These are phyloP conservation scores for Lamprologus ornatipinnis DNA, from an alignment of 2,113 vertebrate species.

Conservation along the genomic window DNA sequence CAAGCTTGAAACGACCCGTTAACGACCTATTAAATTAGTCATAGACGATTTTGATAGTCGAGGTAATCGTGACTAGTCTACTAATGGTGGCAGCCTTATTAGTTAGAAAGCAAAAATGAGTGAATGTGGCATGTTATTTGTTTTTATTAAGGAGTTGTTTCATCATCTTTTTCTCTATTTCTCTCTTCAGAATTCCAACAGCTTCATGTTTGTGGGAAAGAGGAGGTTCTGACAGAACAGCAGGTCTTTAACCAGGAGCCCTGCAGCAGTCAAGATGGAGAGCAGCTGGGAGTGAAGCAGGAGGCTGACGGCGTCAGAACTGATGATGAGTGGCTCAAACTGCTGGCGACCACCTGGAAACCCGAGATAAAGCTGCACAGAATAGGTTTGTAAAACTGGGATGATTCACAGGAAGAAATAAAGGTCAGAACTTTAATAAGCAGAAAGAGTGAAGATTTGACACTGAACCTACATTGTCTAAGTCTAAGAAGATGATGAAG, in stretches of 20 bases:
- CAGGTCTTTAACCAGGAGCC: not conserved
- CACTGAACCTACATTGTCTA: not conserved
- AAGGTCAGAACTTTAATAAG: not conserved
- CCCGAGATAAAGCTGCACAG: not conserved
- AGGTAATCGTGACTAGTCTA: not conserved
- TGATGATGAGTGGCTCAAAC: no score
- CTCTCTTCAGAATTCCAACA: not conserved
- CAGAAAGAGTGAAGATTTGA: not conserved
- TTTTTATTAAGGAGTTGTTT: rapidly evolving
- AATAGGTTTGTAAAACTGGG: not conserved
- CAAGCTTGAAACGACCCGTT: not conserved
- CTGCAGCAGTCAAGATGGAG: no score
- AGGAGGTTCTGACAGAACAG: rapidly evolving
- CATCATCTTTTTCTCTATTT: not conserved
- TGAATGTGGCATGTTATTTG: not conserved
- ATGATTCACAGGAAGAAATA: not conserved
- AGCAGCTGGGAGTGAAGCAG: no score
- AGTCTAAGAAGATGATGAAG: rapidly evolving
- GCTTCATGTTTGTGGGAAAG: not conserved
- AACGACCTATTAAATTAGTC: not conserved
- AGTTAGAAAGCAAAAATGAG: not conserved
- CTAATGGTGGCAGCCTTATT: not conserved
- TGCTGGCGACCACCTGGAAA: no score
- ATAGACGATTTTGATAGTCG: not conserved
- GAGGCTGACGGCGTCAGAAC: no score